A percentile compares a stretch with the other conserved stretches of the same genome.
Evolutionary conservation across 2,888 invertebrate genomes (phyloP).

Genomic region (Caenorhabditis sp.): DNA sequence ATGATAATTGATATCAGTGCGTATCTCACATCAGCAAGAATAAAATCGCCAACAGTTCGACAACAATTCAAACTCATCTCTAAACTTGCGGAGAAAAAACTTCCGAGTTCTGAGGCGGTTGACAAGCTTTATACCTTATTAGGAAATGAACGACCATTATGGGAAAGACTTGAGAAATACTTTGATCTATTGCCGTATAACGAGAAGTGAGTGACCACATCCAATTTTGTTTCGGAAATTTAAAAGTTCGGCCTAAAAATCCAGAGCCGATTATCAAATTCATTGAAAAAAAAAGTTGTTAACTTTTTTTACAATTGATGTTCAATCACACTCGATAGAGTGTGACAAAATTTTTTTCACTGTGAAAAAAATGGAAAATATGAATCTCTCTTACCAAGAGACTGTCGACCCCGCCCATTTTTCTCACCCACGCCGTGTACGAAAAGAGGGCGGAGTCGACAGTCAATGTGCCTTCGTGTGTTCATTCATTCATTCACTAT

Average conservation of each 20-base stretch:
- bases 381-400: too few relatives aligned
- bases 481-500: too few relatives aligned
- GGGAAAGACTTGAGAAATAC: constrained; percentile 18
- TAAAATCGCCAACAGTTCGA: constrained; percentile 12
- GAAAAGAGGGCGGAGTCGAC: too few relatives aligned
- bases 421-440: too few relatives aligned
- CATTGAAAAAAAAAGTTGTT: too few relatives aligned
- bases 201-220: neutral
- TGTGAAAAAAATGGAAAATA: too few relatives aligned
- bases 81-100: neutral
- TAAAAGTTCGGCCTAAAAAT: neutral
- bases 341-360: too few relatives aligned
- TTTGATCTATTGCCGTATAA: constrained; percentile 16
- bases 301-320: too few relatives aligned
- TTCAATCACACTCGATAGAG: too few relatives aligned
- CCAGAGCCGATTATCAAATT: too few relatives aligned
- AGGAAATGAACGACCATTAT: constrained; percentile 33
- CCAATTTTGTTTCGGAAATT: neutral
- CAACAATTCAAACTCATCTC: constrained; percentile 8
- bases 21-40: constrained; percentile 13
- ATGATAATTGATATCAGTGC: constrained; percentile 33
- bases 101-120: constrained; percentile 9
- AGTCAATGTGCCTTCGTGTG: too few relatives aligned
- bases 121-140: constrained; percentile 12
- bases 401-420: too few relatives aligned